A percentile compares a stretch with the other conserved stretches of the same genome.
These are phyloP conservation scores for Drosophila putrida DNA, from an alignment of 2,888 invertebrate genomes.

Conservation along the genomic window DNA sequence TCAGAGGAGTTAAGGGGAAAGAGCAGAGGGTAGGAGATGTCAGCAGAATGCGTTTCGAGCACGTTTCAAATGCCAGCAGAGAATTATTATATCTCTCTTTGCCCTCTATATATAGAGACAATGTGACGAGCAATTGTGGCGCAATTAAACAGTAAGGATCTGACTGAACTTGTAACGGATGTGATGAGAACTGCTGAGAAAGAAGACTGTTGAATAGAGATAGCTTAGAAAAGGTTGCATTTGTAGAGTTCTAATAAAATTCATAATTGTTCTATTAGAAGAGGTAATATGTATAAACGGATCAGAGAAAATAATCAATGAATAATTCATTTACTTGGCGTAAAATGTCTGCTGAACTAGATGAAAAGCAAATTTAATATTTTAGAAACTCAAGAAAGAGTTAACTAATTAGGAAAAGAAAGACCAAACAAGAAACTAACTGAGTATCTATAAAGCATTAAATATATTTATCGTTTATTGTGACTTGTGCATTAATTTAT, in stretches of 20 bases:
- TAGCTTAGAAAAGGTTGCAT: not conserved
- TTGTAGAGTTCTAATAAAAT: no score
- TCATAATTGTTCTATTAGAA: not conserved
- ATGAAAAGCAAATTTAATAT: no score
- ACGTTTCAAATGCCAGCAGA: slow-evolving; percentile 37
- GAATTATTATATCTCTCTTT: slow-evolving; percentile 18
- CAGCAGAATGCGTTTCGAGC: slow-evolving; percentile 39
- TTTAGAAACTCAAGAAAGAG: no score
- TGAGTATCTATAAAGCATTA: no score
- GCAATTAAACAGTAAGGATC: slow-evolving; percentile 20
- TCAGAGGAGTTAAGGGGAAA: not conserved
- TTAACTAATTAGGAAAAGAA: no score
- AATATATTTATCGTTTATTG: no score
- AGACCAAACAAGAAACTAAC: no score
- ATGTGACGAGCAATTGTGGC: slow-evolving; percentile 9
- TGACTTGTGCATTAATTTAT: no score
- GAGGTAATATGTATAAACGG: not conserved
- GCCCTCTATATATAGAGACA: slow-evolving; percentile 2
- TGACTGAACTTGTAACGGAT: slow-evolving; percentile 1
- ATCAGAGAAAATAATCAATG: not conserved
- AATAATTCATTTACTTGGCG: not conserved
- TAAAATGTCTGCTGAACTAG: not conserved
- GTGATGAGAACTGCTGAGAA: not conserved
- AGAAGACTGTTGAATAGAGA: not conserved
- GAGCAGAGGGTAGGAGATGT: not conserved